Evolutionary conservation across 2,888 invertebrate genomes (phyloP), one percentile per base, ranked within the genome.

Genomic region (Pherbina coryleti): DNA sequence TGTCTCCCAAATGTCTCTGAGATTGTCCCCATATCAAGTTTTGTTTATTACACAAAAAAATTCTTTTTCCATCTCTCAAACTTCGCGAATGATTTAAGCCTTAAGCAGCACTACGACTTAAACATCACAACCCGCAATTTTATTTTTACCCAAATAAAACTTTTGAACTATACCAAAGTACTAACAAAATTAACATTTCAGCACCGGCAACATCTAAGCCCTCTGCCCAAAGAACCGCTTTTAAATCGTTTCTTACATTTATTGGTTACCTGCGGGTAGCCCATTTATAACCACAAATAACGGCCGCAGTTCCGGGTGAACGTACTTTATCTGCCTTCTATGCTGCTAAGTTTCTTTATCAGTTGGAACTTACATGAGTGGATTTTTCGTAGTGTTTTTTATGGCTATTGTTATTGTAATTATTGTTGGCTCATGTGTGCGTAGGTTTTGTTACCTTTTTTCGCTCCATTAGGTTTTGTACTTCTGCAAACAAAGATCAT

Each of bases 401-500:
- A 17, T 71, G 51, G n/a, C 22, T 71, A 64, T 62, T 64, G 64
- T 57, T 34, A 22, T 57, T 22, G 57, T 57, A 28, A 25, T 3
- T 62, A 28, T 49, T 28, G 60, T 22, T 49, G 62, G 14, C 5
- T 62, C 44, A 44, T 62, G 73, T 64, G 62, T 74, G 73, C 73
- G 73, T 74, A 62, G 73, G 73, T 74, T 74, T 66, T 34, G 31
- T 66, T 34, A 34, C 19, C 31, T 34, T 55, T 57, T 72, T 72
- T 19, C 17, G 72, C 72, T 57, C 60, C 31, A 72, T 60, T 66
- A 31, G 44, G 11, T 55, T 71, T 51, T 11, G 22, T 28, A n/a
- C 25, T n/a, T 55, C 9, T 55, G 55, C 22, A n/a, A n/a, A 8
- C 55, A 22, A 55, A 8, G 31, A n/a, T 31, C 34, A 0, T 25